These are phyloP conservation scores for Sus cebifrons DNA, from an alignment of 2,797 vertebrate genomes.

Conservation along the genomic window DNA sequence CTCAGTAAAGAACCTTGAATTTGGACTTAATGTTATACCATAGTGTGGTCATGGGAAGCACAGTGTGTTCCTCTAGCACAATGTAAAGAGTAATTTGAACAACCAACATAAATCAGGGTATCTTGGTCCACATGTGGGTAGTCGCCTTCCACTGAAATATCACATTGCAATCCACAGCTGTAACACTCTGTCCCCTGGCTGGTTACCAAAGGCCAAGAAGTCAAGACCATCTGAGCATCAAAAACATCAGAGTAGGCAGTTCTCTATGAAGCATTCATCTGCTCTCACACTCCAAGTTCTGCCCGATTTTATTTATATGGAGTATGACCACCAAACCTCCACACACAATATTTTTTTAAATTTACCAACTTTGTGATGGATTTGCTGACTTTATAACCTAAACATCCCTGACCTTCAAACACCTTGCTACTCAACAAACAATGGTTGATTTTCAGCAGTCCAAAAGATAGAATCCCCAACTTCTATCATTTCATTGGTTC, in stretches of 20 bases:
- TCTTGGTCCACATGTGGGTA: neutral
- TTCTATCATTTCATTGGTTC: neutral
- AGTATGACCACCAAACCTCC: neutral
- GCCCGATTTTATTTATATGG: neutral
- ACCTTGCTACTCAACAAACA: neutral
- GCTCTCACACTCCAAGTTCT: neutral
- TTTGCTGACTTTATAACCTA: neutral
- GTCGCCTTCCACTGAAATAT: neutral
- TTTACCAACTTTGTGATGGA: neutral
- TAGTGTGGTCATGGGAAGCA: neutral
- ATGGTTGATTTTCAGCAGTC: neutral
- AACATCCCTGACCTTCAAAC: neutral
- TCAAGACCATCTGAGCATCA: neutral
- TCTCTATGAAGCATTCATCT: neutral
- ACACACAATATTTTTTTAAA: neutral
- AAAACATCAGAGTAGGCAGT: neutral
- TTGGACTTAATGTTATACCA: neutral
- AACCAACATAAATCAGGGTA: neutral
- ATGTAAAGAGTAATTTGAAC: neutral
- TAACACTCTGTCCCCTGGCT: neutral
- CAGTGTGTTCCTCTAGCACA: neutral
- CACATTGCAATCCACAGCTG: neutral
- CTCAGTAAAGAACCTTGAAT: neutral
- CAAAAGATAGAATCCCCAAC: neutral
- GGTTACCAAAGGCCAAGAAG: neutral